Evolutionary conservation across 2,113 vertebrate genomes (phyloP), one percentile per base, ranked within the genome.

Genomic region (Lanius ludovicianus): DNA sequence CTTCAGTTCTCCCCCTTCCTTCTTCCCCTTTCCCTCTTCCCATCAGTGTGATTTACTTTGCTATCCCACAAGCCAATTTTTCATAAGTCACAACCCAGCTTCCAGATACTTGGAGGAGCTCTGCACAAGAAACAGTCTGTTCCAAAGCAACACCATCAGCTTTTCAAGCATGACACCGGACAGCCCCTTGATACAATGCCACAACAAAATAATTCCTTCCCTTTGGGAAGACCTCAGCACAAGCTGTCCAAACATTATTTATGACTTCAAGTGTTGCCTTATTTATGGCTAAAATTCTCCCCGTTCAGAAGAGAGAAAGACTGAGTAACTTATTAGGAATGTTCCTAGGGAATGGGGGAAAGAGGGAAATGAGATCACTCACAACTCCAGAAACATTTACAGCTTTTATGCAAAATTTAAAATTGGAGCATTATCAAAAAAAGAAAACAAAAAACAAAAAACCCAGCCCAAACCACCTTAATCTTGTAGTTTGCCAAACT

Each of bases 191-290:
- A 87, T 18, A 57, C 7, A 5, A 71, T 39, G 63, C 90, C 80
- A 63, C 0, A 0, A 90, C 69, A 63, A 47, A 91, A 78, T 31
- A 13, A 53, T 46, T 82, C 76, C 84, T 91, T 60, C 69, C 91
- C 94, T 71, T 89, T 63, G 77, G 65, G 87, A 95, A 94, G 69
- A 28, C 21, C 69, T 71, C 73, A 28, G 47, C 1, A 1, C 84
- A 89, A 87, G 91, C 93, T 95, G 65, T 83, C 87, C 65, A 89
- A 95, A 93, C 52, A 53, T 87, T 93, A 95, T 94, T 94, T 96
- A 95, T 2, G 0, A 62, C 82, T 87, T 91, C 15, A 33, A 91
- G 87, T 59, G 49, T 62, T 89, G 81, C 94, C 74, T 94, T 87
- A 95, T 93, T 97, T 96, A 96, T 73, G 84, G 84, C 25, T 68